phyloP scores from a whole-genome alignment of 2,888 invertebrate genomes.

The Chalcosyrphus nemorum region DNA sequence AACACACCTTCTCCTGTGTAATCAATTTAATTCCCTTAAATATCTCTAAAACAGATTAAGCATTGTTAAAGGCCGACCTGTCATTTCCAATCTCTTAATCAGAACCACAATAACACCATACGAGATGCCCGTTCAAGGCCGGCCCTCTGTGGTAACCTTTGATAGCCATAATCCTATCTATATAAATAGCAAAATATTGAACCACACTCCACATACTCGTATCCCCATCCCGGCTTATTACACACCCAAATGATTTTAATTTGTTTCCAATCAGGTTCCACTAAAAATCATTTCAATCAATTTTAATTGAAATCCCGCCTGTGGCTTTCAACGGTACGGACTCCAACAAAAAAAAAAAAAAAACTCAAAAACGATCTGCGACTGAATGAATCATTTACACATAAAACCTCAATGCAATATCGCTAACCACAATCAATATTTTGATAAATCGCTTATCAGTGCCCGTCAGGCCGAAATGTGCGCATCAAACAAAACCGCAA shows the following conservation, averaged over 20 bases:
- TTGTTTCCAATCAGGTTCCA: conserved; percentile 43
- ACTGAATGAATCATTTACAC: conserved; percentile 22
- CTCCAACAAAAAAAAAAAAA: background rate
- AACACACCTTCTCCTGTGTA: background rate
- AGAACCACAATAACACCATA: background rate
- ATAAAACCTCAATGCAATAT: conserved; percentile 52
- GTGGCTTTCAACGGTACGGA: conserved; percentile 23
- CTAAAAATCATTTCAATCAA: conserved; percentile 59
- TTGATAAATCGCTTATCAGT: conserved; percentile 62
- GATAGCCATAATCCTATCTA: background rate
- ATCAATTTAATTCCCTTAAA: background rate
- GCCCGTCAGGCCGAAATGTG: conserved; percentile 4
- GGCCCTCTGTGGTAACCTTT: background rate
- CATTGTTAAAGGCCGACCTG: background rate
- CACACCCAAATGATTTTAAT: conserved; percentile 46
- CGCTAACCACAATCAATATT: conserved; percentile 58
- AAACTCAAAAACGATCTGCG: conserved; percentile 3
- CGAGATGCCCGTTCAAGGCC: background rate
- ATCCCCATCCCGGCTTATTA: conserved; percentile 6
- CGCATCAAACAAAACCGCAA: conserved; percentile 55
- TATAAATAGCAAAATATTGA: background rate
- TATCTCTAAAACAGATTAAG: background rate
- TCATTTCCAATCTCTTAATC: background rate
- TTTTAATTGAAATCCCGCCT: conserved; percentile 71
- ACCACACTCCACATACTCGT: too few species aligned